These are phyloP conservation scores for Dasyornis broadbenti DNA, from an alignment of 2,113 vertebrate species.

Conservation along the genomic window DNA sequence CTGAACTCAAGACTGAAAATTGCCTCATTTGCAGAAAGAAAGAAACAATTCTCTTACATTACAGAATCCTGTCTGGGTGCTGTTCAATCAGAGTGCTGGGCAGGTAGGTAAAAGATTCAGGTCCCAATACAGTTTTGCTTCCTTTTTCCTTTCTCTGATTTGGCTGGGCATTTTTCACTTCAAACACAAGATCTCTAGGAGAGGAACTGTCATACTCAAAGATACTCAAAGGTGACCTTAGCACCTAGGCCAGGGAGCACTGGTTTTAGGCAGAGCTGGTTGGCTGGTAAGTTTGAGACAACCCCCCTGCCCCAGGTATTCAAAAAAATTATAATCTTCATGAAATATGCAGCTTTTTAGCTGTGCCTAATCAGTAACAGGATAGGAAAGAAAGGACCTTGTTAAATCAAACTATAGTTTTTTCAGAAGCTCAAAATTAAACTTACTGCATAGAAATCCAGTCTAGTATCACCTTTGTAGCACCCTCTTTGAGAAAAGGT, in stretches of 20 bases:
- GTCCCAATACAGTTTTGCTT: background rate
- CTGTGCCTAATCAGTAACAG: background rate
- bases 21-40: background rate
- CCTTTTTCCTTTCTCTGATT: background rate
- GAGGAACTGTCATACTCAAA: background rate
- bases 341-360: background rate
- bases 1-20: background rate
- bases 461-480: background rate
- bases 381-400: background rate
- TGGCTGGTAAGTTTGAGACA: background rate
- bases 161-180: background rate
- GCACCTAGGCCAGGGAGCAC: background rate
- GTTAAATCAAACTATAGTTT: background rate
- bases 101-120: background rate
- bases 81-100: background rate
- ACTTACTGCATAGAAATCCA: background rate
- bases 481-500: background rate
- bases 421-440: background rate
- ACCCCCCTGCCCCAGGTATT: accelerated
- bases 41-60: background rate
- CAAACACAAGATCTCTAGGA: background rate
- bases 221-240: background rate
- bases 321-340: background rate
- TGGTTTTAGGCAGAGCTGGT: background rate
- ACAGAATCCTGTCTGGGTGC: background rate